Conservation (phyloP, 2,113 vertebrate species). For the Lota lota region DNA sequence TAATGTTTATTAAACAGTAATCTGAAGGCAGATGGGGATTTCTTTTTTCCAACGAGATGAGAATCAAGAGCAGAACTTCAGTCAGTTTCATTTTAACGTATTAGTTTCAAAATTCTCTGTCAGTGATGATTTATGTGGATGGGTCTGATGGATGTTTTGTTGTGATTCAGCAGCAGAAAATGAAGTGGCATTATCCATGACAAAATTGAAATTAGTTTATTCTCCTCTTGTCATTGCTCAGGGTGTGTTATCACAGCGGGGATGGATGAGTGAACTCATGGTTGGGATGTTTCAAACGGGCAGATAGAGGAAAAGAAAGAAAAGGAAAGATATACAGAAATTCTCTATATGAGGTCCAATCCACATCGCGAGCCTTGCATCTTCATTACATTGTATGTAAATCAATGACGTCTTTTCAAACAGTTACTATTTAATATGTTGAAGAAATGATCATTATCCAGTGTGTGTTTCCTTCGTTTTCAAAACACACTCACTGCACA, state of each 20-base stretch:
- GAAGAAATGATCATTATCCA: too few species aligned
- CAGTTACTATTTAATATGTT: too few species aligned
- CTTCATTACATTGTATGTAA: too few species aligned
- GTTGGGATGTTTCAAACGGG: slow-evolving; percentile 29
- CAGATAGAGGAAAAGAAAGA: background rate
- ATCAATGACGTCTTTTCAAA: too few species aligned
- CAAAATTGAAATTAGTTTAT: slow-evolving; percentile 64
- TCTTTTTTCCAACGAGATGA: background rate
- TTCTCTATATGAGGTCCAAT: too few species aligned
- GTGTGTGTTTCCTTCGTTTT: too few species aligned
- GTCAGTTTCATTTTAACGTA: slow-evolving; percentile 40
- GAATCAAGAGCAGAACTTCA: slow-evolving; percentile 10
- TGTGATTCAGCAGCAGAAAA: slow-evolving; percentile 59
- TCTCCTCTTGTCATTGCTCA: slow-evolving; percentile 50
- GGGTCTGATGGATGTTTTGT: slow-evolving; percentile 60
- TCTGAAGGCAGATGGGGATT: slow-evolving; percentile 34
- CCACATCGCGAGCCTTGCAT: too few species aligned
- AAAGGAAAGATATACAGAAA: too few species aligned
- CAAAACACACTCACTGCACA: too few species aligned
- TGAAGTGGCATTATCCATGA: slow-evolving; percentile 65
- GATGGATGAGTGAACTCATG: slow-evolving; percentile 54
- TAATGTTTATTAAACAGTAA: slow-evolving; percentile 43
- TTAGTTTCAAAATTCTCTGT: slow-evolving; percentile 69
- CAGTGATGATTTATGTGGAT: slow-evolving; percentile 64
- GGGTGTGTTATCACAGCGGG: slow-evolving; percentile 49